Percentiles rank a stretch among this genome's conserved stretches.
These are phyloP conservation scores for Pycnomerus fuliginosus DNA, from an alignment of 2,888 invertebrate genomes.

Conservation along the genomic window DNA sequence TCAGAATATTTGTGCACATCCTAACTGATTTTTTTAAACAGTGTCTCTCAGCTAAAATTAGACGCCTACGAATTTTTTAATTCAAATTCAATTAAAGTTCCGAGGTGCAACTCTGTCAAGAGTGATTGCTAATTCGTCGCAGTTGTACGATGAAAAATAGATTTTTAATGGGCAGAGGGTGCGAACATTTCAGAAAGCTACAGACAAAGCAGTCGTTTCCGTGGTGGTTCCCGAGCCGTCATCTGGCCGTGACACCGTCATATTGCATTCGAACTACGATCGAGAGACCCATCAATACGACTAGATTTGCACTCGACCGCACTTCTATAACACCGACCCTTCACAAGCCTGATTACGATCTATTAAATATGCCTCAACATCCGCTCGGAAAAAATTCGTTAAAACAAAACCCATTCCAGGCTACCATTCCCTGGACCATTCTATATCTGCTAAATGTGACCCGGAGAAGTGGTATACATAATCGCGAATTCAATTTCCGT, in stretches of 20 bases:
- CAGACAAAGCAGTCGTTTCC: conserved; percentile 14
- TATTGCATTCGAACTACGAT: conserved; percentile 41
- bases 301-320: conserved; percentile 20
- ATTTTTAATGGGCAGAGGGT: no score
- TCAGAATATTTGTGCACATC: no score
- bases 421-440: neutral
- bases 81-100: no score
- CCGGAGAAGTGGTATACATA: conserved; percentile 3
- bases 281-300: conserved; percentile 37
- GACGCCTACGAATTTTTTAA: no score
- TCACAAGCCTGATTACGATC: conserved; percentile 29
- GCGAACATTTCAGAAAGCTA: no score
- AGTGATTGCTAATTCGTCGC: no score
- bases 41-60: no score
- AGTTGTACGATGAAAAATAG: no score
- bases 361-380: conserved; percentile 30
- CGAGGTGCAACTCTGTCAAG: no score
- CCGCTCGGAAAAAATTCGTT: neutral
- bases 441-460: neutral
- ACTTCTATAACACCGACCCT: conserved; percentile 16
- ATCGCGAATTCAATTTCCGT: conserved; percentile 28
- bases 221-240: conserved; percentile 27
- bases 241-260: conserved; percentile 41
- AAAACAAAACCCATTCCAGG: no score
- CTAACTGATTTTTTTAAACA: no score